Base-by-base conservation (phyloP, 2,888 invertebrate species). In the Xylota sylvarum region DNA sequence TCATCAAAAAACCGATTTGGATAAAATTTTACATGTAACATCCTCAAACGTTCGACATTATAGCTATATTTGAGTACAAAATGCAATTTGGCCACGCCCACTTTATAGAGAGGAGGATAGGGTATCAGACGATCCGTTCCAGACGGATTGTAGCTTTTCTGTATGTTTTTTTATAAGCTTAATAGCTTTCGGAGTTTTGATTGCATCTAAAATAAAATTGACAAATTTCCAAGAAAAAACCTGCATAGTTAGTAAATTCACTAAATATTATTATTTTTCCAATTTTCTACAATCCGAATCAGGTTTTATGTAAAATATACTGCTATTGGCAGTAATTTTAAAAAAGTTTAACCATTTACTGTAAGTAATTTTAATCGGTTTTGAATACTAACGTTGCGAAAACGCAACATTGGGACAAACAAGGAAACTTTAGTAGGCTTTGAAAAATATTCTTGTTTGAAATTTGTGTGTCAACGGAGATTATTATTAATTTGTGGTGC, bases 181-280 rank as follows among this genome's bases (percentile, higher is more conserved):
- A 32, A 5, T 7, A 7, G 12, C 27, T 50, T 4, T 10, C 12
- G 3, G 23, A 27, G 23, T 50, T 27, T 50, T 50, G 4, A 17
- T 50, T 27, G 27, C 9, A 50, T 50, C 23, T 50, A 27, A 50
- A 27, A 50, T 50, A 50, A 50, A 50, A 17, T 10, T 43, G 43
- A 5, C 43, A 43, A 43, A 43, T 32, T 32, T 32, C 32, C 32
- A 14, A 9, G n/a, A 43, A 50, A n/a, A 50, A 50, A 50, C 14
- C 10, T 12, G 27, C 27, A 27, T 50, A 50, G 27, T 23, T 50
- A 27, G 10, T 10, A 40, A 40, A 40, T 52, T 52, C 27, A 27
- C 27, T 6, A 52, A 19, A 27, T 52, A 52, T 27, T n/a, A 27
- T 2, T 27, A 5, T n/a, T 52, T 23, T 50, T 12, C 27, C 19